Percentiles rank a stretch among this genome's conserved stretches.
phyloP scores from a whole-genome alignment of 2,888 invertebrate genomes.

The Amblyjoppa proteus region DNA sequence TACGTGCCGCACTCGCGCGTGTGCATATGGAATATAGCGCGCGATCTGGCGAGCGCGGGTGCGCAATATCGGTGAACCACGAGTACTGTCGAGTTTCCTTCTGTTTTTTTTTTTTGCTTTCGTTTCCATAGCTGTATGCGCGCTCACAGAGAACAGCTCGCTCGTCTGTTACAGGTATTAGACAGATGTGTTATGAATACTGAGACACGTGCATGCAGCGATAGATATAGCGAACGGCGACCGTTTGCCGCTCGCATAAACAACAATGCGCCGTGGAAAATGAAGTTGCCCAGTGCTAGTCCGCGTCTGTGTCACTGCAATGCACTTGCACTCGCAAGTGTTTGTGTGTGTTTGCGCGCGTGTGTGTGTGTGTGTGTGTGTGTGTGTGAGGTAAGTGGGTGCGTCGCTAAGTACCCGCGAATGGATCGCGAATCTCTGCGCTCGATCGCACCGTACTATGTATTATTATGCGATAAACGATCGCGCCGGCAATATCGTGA shows the following conservation, averaged over 20 bases:
- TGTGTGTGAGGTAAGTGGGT: constrained; percentile 59
- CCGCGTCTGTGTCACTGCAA: constrained; percentile 38
- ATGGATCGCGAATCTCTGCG: constrained; percentile 53
- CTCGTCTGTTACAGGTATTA: not conserved
- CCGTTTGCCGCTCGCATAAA: constrained; percentile 55
- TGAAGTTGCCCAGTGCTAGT: constrained; percentile 73
- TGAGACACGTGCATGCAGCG: not conserved
- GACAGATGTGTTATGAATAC: constrained; percentile 22
- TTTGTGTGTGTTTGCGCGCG: not conserved
- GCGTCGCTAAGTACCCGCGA: constrained; percentile 62
- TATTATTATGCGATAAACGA: constrained; percentile 61
- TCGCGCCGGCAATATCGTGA: constrained; percentile 53
- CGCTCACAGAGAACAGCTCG: not conserved
- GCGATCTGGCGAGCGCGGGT: constrained; percentile 30
- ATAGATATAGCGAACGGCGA: not conserved
- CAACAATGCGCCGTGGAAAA: constrained; percentile 75
- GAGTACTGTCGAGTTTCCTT: constrained; percentile 8
- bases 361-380: constrained; percentile 32
- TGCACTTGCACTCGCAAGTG: constrained; percentile 22
- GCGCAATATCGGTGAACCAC: constrained; percentile 53
- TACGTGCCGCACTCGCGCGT: constrained; percentile 42
- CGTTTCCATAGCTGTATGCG: not conserved
- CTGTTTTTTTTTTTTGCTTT: not conserved
- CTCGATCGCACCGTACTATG: constrained; percentile 26
- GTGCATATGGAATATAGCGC: constrained; percentile 28